Evolutionary conservation across 2,888 invertebrate species (phyloP).

Genomic region (Andrena chrysosceles): DNA sequence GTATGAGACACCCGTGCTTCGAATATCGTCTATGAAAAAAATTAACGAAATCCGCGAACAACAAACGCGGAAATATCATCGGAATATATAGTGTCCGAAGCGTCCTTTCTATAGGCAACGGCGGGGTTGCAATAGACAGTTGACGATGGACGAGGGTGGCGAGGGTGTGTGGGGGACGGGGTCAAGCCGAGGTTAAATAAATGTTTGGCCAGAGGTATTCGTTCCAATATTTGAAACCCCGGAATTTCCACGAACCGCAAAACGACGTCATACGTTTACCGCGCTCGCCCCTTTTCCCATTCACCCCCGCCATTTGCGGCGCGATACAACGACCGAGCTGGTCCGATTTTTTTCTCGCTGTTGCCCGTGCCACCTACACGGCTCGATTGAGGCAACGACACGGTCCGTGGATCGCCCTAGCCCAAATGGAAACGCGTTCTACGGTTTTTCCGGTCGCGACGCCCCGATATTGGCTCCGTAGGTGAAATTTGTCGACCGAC

Average conservation of each 20-base stretch:
- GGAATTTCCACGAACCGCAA: slow-evolving; percentile 69
- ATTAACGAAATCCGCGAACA: not conserved
- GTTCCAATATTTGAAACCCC: slow-evolving; percentile 65
- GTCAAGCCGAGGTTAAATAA: slow-evolving; percentile 58
- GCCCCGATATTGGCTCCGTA: slow-evolving; percentile 59
- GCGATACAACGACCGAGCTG: slow-evolving; percentile 32
- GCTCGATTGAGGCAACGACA: slow-evolving; percentile 15
- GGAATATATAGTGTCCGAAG: not conserved
- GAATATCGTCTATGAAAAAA: no score
- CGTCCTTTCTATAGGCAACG: not conserved
- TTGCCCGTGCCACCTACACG: slow-evolving; percentile 23
- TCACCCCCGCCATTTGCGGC: slow-evolving; percentile 4
- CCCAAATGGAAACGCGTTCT: slow-evolving; percentile 49
- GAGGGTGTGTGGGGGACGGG: no score
- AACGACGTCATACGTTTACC: slow-evolving; percentile 63
- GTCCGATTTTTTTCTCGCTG: slow-evolving; percentile 41
- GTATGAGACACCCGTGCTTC: no score
- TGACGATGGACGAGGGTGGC: slow-evolving; percentile 3
- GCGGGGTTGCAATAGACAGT: not conserved
- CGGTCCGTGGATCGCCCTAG: slow-evolving; percentile 29
- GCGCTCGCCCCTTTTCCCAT: slow-evolving; percentile 44
- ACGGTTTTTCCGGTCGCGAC: slow-evolving; percentile 48
- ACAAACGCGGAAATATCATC: not conserved
- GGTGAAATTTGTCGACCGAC: slow-evolving; percentile 58
- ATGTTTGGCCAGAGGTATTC: slow-evolving; percentile 62